Percentiles rank a stretch among this genome's conserved stretches.
Conservation (phyloP, 2,888 invertebrate genomes). For the Diarsia rubi region DNA sequence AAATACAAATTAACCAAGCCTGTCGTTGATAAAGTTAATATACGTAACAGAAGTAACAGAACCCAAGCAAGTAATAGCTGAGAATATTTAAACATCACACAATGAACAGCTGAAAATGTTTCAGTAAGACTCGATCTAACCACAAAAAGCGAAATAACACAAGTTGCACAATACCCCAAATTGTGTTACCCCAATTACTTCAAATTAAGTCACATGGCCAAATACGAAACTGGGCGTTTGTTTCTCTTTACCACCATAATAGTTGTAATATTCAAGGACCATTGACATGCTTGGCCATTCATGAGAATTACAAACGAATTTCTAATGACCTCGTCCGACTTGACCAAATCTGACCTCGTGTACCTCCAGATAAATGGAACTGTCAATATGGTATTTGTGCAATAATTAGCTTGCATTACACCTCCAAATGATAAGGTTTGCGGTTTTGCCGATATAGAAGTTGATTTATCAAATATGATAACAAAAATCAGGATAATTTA, state of each 20-base stretch:
- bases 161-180: conserved; percentile 29
- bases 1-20: neutral
- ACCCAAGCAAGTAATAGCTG: neutral
- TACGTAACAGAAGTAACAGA: too few relatives aligned
- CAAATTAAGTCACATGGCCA: conserved; percentile 38
- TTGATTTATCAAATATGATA: neutral
- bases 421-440: conserved; percentile 5
- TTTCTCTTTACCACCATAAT: conserved; percentile 38
- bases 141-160: neutral
- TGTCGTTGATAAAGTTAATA: neutral
- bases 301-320: conserved; percentile 63
- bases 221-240: conserved; percentile 38
- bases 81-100: neutral
- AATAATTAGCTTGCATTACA: conserved; percentile 11
- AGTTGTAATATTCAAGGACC: conserved; percentile 41
- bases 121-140: neutral
- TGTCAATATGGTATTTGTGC: conserved; percentile 63
- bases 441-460: conserved; percentile 16
- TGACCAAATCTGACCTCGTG: conserved; percentile 73
- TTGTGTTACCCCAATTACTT: conserved; percentile 35
- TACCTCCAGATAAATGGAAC: conserved; percentile 62
- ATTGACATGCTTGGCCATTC: conserved; percentile 64
- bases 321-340: conserved; percentile 72
- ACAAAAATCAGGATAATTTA: neutral
- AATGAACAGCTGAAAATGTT: neutral